Evolutionary conservation across 2,888 invertebrate species (phyloP).

Genomic region (Drosophila greeni): DNA sequence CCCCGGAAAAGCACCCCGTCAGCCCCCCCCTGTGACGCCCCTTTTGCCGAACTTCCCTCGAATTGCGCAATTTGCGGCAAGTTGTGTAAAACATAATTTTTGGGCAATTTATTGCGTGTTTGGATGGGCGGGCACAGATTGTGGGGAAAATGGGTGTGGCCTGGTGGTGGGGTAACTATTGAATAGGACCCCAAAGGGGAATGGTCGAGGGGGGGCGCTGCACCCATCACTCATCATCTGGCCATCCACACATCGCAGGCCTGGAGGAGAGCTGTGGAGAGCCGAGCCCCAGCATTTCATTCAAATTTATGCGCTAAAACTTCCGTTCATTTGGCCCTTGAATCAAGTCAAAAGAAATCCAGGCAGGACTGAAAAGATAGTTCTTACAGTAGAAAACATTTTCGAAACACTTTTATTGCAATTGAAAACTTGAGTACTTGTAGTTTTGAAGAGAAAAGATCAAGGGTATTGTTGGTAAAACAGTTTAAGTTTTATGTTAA

Average conservation of each 20-base stretch:
- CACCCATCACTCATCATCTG: conserved; percentile 51
- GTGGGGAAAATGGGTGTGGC: conserved; percentile 21
- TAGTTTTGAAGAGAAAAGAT: background rate
- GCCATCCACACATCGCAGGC: conserved; percentile 39
- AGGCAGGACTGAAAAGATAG: conserved; percentile 20
- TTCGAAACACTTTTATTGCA: background rate
- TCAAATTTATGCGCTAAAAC: conserved; percentile 74
- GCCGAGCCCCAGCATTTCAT: conserved; percentile 48
- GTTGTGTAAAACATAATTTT: conserved; percentile 69
- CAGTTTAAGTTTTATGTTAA: background rate
- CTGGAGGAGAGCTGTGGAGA: conserved; percentile 1
- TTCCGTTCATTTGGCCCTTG: conserved; percentile 65
- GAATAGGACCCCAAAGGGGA: background rate
- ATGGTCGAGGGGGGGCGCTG: conserved; percentile 24
- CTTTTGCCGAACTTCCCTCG: conserved; percentile 36
- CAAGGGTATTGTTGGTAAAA: too few species aligned
- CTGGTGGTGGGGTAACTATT: background rate
- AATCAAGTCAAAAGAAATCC: conserved; percentile 52
- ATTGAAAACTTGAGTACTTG: background rate
- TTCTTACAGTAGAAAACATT: conserved; percentile 11
- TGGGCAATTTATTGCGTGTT: conserved; percentile 52
- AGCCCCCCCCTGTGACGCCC: background rate
- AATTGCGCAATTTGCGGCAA: conserved; percentile 72
- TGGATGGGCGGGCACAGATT: conserved; percentile 40
- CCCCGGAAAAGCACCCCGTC: conserved; percentile 1